phyloP scores from a whole-genome alignment of 2,797 vertebrate species.

The Spinibarbus caldwelli region DNA sequence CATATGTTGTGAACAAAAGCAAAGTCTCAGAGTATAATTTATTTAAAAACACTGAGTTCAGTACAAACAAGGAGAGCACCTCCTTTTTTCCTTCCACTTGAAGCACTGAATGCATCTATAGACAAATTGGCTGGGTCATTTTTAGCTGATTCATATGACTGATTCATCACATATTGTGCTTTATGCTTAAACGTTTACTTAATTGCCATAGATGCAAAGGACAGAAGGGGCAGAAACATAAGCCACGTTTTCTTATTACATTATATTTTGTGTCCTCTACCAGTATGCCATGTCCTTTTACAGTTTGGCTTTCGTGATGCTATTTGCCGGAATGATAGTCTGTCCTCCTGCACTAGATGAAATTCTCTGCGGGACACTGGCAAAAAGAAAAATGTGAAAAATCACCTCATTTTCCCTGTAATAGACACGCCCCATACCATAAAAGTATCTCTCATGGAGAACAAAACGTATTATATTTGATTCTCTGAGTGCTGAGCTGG shows the following conservation, averaged over 20 bases:
- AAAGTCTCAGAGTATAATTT: neutral
- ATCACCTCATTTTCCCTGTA: constrained; percentile 48
- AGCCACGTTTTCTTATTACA: neutral
- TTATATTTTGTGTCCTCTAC: neutral
- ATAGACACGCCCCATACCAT: constrained; percentile 36
- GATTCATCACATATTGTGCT: neutral
- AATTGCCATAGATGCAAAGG: neutral
- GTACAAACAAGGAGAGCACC: neutral
- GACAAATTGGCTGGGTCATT: neutral
- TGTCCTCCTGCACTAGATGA: constrained; percentile 30
- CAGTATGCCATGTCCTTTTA: neutral
- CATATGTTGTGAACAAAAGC: neutral
- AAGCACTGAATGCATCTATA: neutral
- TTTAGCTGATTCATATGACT: constrained; percentile 12
- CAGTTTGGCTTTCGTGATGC: neutral
- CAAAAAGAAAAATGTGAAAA: constrained; percentile 45
- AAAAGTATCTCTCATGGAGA: constrained; percentile 45
- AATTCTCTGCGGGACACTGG: constrained; percentile 27
- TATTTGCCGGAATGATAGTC: constrained; percentile 8
- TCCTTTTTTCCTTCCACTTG: neutral
- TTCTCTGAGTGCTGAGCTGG: constrained; percentile 37
- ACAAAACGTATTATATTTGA: constrained; percentile 47
- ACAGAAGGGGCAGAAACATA: neutral
- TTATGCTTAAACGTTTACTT: neutral
- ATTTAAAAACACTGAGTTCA: neutral